Evolutionary conservation across 2,888 invertebrate species (phyloP).

Genomic region (Pseudolycoriella hygida): DNA sequence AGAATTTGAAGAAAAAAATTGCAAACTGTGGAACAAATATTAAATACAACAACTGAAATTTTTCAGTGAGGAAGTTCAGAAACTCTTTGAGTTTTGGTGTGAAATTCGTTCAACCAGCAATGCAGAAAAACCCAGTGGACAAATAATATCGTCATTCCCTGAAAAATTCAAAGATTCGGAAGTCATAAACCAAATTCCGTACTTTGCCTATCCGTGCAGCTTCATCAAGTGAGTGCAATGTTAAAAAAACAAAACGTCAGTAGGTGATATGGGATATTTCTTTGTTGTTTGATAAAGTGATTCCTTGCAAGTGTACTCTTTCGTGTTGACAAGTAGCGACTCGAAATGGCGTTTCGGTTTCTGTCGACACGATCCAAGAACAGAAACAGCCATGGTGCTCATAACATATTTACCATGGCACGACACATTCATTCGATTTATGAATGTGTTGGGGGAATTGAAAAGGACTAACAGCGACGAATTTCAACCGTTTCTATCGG

Average conservation of each 20-base stretch:
- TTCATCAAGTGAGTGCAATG: conserved; percentile 47
- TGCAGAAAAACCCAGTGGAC: conserved; percentile 16
- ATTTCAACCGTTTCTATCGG: conserved; percentile 37
- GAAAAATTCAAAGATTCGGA: conserved; percentile 68
- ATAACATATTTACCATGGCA: conserved; percentile 92
- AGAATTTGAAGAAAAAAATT: neutral
- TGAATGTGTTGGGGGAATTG: conserved; percentile 23
- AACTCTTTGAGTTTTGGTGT: conserved; percentile 30
- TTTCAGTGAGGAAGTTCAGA: conserved; percentile 25
- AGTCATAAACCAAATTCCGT: conserved; percentile 69
- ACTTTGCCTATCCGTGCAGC: conserved; percentile 80
- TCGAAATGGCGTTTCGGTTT: conserved; percentile 96
- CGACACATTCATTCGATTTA: conserved; percentile 58
- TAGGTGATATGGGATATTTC: neutral
- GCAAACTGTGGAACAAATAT: neutral
- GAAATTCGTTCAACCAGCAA: conserved; percentile 19
- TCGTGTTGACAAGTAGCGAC: conserved; percentile 86
- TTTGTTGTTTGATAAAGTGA: conserved; percentile 39
- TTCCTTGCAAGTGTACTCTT: conserved; percentile 87
- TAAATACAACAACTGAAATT: neutral
- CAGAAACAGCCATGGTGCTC: conserved; percentile 67
- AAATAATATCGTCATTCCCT: conserved; percentile 72
- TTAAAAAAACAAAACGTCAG: neutral
- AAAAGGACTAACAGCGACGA: conserved; percentile 19
- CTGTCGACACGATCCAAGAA: conserved; percentile 85